Percentiles rank a stretch among this genome's conserved stretches.
Conservation (phyloP, 2,113 vertebrate genomes). For the Pelmatolapia mariae region DNA sequence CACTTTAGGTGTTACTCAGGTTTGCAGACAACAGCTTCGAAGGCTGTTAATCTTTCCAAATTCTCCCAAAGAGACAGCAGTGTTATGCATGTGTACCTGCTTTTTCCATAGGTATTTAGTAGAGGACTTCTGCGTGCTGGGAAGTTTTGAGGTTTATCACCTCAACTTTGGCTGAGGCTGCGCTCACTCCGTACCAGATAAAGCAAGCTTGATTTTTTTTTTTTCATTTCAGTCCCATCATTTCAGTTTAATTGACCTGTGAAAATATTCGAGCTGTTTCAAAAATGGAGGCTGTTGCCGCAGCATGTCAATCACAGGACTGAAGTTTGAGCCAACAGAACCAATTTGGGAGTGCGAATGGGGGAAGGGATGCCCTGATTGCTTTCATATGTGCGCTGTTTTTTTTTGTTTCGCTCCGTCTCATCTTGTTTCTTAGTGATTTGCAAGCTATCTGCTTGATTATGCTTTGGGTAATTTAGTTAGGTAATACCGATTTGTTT, state of each 20-base stretch:
- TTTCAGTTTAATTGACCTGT: conserved; percentile 27
- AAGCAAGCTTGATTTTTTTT: neutral
- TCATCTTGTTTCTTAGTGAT: neutral
- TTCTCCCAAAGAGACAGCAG: neutral
- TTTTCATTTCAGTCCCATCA: neutral
- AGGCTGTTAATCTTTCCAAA: conserved; percentile 42
- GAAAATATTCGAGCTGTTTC: conserved; percentile 16
- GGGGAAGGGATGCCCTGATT: conserved; percentile 8
- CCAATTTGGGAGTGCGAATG: neutral
- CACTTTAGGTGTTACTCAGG: conserved; percentile 36
- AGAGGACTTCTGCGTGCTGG: neutral
- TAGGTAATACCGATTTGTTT: neutral
- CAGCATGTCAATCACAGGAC: conserved; percentile 22
- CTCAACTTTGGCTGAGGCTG: neutral
- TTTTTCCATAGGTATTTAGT: neutral
- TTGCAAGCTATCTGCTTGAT: neutral
- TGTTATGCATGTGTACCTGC: neutral
- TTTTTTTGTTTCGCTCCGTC: neutral
- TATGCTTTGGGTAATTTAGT: neutral
- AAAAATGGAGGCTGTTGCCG: conserved; percentile 10
- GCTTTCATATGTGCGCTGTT: conserved; percentile 41
- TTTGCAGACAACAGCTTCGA: conserved; percentile 34
- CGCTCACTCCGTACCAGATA: neutral
- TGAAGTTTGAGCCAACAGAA: neutral
- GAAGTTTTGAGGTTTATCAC: neutral